Base-by-base conservation (phyloP, 2,113 vertebrate species). In the Cebus imitator region DNA sequence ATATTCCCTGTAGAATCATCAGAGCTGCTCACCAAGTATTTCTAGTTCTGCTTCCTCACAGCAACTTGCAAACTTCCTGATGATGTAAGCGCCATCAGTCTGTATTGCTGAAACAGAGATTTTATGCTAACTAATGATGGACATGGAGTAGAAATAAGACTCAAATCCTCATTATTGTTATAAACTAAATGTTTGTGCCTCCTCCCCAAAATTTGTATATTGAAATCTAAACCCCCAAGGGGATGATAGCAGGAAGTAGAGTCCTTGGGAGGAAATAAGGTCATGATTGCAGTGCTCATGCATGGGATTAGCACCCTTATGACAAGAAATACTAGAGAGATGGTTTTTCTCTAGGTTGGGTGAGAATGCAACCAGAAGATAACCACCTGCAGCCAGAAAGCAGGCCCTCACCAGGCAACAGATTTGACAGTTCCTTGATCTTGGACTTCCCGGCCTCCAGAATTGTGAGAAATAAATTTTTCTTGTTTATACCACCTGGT, bases 1-100 rank as follows among this genome's bases (percentile, higher is more conserved):
- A 0, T 6, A 10, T 8, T 23, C 6, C 9, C 40, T 37, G 5
- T 0, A 14, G 4, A 37, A 45, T 35, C 84, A 27, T 35, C 57
- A 25, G 23, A 3, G 21, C 0, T 2, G 5, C 43, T 61, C 43
- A 50, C 32, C 75, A 58, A n/a, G 50, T 18, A 17, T 37, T 64
- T 64, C 68, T 45, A 27, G 18, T 21, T 80, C 23, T 55, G 40
- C 23, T 37, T 32, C 48, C 70, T 73, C 27, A 45, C 1, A 80
- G 79, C 32, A 48, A 30, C 48, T 32, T 79, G 25, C 57, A 66
- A 81, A 87, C 25, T 55, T 87, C 40, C 61, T 61, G 4, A 14
- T 45, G 68, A 94, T 35, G 6, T 30, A 61, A 66, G 21, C 4
- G 21, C n/a, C 17, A 8, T n/a, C 27, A 45, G 12, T 35, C n/a